Base-by-base conservation (phyloP, 2,888 invertebrate genomes). In the Lottia scabra region DNA sequence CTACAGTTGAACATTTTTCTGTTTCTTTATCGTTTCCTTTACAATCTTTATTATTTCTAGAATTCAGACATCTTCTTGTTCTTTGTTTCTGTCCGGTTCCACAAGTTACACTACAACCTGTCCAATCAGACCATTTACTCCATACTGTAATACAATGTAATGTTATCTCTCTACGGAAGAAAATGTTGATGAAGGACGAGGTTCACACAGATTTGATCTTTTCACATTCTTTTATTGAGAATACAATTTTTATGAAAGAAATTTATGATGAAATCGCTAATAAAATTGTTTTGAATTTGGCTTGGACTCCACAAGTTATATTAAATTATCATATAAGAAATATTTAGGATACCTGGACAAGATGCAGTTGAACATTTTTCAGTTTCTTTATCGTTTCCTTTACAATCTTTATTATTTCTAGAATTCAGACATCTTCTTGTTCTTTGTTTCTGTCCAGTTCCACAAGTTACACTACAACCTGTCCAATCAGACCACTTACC, bases 101-200 rank as follows among this genome's bases (percentile, higher is more conserved):
- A 63, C 68, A 68, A n/a, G 63, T 63, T 23, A 63, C 43, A 68
- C 68, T 63, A 30, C 68, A 68, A 38, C 23, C 19, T 16, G 10
- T 46, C 67, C 67, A 67, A 44, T 46, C 67, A 23, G 13, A n/a
- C 67, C 67, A 67, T 5, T 45, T 26, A 26, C 45, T 26, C 48
- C 48, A 23, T 16, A 1, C 26, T 19, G 56, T 10, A 56, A 23
- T 30, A 5, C 3, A 30, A 30, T 30, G 30, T 30, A 30, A 4
- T 30, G 30, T 30, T 30, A 30, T 5, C 3, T 30, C 2, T 30
- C 3, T 5, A 5, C 30, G 5, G n/a, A n/a, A n/a, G n/a, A n/a
- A n/a, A n/a, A n/a, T n/a, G n/a, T n/a, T n/a, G n/a, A n/a, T n/a
- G n/a, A n/a, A n/a, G n/a, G n/a, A n/a, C n/a, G n/a, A n/a, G n/a